Evolutionary conservation across 2,113 vertebrate genomes (phyloP), one percentile per base, ranked within the genome.

Genomic region (Centropus unirufus): DNA sequence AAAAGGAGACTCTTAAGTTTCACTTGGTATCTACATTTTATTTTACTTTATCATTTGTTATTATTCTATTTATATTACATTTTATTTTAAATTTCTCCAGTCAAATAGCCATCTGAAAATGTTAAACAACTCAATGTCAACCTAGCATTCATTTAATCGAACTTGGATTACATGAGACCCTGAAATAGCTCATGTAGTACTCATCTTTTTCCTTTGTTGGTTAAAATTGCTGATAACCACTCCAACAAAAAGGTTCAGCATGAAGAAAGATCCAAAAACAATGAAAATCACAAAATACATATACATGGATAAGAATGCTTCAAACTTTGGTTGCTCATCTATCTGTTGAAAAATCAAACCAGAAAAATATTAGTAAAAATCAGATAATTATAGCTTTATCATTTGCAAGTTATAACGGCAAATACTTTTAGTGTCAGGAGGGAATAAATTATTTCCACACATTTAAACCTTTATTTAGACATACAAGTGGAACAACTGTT

Each of bases 141-240:
- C 46, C 14, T 39, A 67, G 20, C 42, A 82, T 68, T 68, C 21
- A 36, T 5, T 61, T 30, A 34, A 72, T 27, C 44, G 84, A 84
- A 84, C 0, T 23, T 1, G 13, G 24, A 66, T 80, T 42, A 69
- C 55, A 74, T 32, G 22, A 70, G 6, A 39, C 5, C 4, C 26
- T 47, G 18, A 42, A 15, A 68, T 72, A 79, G 30, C 11, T 67
- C 46, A 51, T 30, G 29, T 2, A 70, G 46, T 98, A 99, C 99
- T 99, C 98, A 99, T 99, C 99, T 99, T 99, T 98, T 98, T 99
- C 96, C 99, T 99, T 97, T 99, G 99, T 92, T 99, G 98, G 95
- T 99, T 99, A 96, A 99, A 99, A 97, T 99, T 99, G 97, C 99
- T 99, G 85, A 99, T 99, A 84, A 99, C 99, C 78, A 99, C 99